Base-by-base conservation (phyloP, 2,888 invertebrate species). In the Andrena bicolor region DNA sequence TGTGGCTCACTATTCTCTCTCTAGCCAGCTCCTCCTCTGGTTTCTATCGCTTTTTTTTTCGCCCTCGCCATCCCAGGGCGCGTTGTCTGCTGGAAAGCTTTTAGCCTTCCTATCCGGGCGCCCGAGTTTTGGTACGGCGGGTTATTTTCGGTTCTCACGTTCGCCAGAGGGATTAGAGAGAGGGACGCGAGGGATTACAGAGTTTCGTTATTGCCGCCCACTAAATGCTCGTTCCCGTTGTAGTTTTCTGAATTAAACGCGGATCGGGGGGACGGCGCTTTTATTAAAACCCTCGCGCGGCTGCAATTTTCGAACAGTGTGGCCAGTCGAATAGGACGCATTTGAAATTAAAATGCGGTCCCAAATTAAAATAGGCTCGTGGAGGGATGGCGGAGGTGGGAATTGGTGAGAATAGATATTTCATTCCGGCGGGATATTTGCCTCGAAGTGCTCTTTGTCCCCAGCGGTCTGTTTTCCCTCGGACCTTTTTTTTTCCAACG, bases 101-200 rank as follows among this genome's bases (percentile, higher is more conserved):
- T 85, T 56, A 85, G 48, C 82, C 76, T 75, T 80, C 35, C 64
- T 70, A 78, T 68, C 65, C 56, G 69, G 23, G n/a, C 51, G 7
- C 35, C 30, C n/a, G 71, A 64, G 77, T 70, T 83, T 56, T 61
- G 48, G 26, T 32, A 26, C 66, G 58, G 26, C 69, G 58, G 70
- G 83, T 82, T 84, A 84, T 84, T 84, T 84, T 84, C 79, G 83
- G 83, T 84, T 84, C 83, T 82, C 83, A 82, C 83, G 83, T 84
- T 69, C 79, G 61, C 76, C 72, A 30, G 69, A 66, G 76, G 83
- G 72, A 84, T 82, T 83, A 84, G 72, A 75, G 72, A 75, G 83
- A 79, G 83, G 56, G 68, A 82, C 83, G 76, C 71, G 69, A 51
- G 83, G 82, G 83, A 84, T 84, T 84, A 84, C 79, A 49, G 83